Base-by-base conservation (phyloP, 2,113 vertebrate genomes). In the Hippoglossus stenolepis region DNA sequence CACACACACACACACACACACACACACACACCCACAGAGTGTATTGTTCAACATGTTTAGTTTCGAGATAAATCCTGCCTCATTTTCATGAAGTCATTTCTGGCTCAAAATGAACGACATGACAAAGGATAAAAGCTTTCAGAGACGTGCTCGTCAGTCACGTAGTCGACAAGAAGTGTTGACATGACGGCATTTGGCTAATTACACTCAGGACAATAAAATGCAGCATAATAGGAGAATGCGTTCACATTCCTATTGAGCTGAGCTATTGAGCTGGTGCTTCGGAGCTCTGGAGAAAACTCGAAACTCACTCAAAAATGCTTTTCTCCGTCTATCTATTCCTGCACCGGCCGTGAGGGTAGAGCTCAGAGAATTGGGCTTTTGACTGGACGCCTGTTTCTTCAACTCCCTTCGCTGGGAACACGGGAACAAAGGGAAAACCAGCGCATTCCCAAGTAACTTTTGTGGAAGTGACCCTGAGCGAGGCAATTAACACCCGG, bases 401-500 rank as follows among this genome's bases (percentile, higher is more conserved):
- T 65, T 73, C 64, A 84, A 80, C 64, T 73, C 83, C 70, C 79
- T 10, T 21, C 40, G 45, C 64, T 59, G 75, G 73, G 65, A 79
- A 65, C 62, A 74, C 17, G 64, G 75, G 43, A 51, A 70, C n/a
- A 66, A 77, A 69, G 31, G 54, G 28, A 40, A 72, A 71, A 23
- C 60, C 64, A 67, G 75, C 66, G 68, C 83, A 80, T 90, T 91
- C 79, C 84, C 82, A 54, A 75, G 77, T 58, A 85, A 81, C 75
- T 83, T 85, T 77, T 69, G 80, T 59, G 81, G 88, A 91, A 88
- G 84, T 88, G 87, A 85, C 86, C 85, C 89, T 53, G 79, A 84
- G 79, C 71, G 45, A 83, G 67, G 84, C 78, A 88, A 90, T 92
- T 91, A 92, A 92, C 92, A 89, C 89, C 79, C 43, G 51, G 75